phyloP scores from a whole-genome alignment of 2,888 invertebrate genomes.

The Luperina nickerlii region DNA sequence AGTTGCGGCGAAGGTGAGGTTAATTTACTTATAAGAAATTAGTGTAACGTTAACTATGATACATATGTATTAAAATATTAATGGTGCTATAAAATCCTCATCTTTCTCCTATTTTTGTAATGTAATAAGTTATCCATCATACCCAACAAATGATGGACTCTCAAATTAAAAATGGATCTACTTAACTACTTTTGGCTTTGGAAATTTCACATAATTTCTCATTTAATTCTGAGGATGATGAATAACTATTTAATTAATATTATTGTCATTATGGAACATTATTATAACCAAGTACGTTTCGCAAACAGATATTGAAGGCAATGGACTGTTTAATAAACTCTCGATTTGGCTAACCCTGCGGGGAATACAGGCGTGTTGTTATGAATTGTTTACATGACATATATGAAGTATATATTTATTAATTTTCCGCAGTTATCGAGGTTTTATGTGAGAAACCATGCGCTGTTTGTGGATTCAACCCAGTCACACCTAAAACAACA shows the following conservation, averaged over 20 bases:
- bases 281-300: background rate
- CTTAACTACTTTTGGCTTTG: background rate
- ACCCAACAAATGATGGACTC: background rate
- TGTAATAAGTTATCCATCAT: background rate
- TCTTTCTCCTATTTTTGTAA: background rate
- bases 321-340: background rate
- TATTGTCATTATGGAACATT: background rate
- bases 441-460: slow-evolving; percentile 58
- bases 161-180: background rate
- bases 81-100: background rate
- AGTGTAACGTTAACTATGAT: too few species aligned
- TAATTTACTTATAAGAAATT: background rate
- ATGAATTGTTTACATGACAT: background rate
- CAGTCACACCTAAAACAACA: slow-evolving; percentile 29
- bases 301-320: background rate
- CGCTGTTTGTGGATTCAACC: slow-evolving; percentile 35
- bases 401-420: background rate
- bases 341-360: background rate
- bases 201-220: background rate
- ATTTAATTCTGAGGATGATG: background rate
- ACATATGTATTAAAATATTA: background rate
- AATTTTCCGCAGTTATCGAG: slow-evolving; percentile 47
- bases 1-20: slow-evolving; percentile 83
- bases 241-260: background rate
- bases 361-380: background rate